A percentile compares a stretch with the other conserved stretches of the same genome.
These are phyloP conservation scores for Sphaerodactylus townsendi DNA, from an alignment of 2,113 vertebrate genomes.

Conservation along the genomic window DNA sequence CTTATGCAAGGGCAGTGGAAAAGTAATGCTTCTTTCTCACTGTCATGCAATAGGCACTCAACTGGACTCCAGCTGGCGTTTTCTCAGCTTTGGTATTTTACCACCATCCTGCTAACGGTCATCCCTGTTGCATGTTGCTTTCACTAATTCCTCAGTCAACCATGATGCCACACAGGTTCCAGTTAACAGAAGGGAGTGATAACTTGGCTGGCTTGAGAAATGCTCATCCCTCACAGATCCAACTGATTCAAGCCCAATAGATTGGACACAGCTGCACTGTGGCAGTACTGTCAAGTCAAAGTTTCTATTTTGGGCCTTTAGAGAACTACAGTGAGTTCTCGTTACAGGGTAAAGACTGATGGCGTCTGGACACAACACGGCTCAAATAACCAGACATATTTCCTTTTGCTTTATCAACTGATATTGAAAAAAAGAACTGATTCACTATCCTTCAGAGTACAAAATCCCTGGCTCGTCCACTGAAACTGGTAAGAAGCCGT, in stretches of 20 bases:
- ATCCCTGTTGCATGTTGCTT: too few relatives aligned
- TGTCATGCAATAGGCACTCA: too few relatives aligned
- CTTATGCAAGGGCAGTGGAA: too few relatives aligned
- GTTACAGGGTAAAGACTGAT: neutral
- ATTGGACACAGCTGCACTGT: neutral
- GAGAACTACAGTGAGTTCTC: neutral
- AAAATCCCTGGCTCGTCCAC: neutral
- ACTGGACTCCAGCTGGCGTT: too few relatives aligned
- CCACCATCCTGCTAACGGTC: too few relatives aligned
- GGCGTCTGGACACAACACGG: neutral
- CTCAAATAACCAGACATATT: neutral
- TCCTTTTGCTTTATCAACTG: neutral
- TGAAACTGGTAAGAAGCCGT: neutral
- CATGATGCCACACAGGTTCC: too few relatives aligned
- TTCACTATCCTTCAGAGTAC: neutral
- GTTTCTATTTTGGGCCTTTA: neutral
- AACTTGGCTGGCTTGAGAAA: neutral
- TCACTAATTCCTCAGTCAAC: too few relatives aligned
- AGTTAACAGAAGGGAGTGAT: neutral
- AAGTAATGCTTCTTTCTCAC: too few relatives aligned
- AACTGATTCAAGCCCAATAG: neutral
- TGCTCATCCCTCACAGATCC: neutral
- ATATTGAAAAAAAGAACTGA: neutral
- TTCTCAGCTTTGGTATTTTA: too few relatives aligned
- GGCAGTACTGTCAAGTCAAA: neutral